A percentile compares a stretch with the other conserved stretches of the same genome.
These are phyloP conservation scores for Streblospio benedicti DNA, from an alignment of 1,140 invertebrate genomes.

Conservation along the genomic window DNA sequence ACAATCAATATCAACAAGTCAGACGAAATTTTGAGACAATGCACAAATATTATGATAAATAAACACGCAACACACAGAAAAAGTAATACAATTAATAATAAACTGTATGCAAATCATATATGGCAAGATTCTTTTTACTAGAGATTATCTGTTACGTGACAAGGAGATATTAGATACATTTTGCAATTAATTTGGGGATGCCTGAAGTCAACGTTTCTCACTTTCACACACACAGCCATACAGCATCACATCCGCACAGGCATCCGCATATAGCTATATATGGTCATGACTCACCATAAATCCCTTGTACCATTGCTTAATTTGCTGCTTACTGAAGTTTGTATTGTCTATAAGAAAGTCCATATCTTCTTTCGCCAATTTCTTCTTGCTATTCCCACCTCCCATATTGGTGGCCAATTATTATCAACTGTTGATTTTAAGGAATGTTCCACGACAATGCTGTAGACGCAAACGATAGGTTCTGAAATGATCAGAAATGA, in stretches of 20 bases:
- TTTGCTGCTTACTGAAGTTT: conserved; percentile 45
- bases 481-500: too few species aligned
- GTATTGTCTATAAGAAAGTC: conserved; percentile 44
- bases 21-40: neutral
- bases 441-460: too few species aligned
- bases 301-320: conserved; percentile 47
- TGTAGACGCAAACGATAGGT: too few species aligned
- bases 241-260: neutral
- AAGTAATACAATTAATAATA: neutral
- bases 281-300: conserved; percentile 40
- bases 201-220: neutral
- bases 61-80: neutral
- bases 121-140: too few species aligned
- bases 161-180: neutral
- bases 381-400: conserved; percentile 11
- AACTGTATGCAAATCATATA: neutral
- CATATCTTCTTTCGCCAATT: conserved; percentile 39
- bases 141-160: too few species aligned
- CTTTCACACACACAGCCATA: neutral
- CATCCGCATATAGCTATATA: neutral
- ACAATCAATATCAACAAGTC: conserved; percentile 52
- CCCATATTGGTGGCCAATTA: too few species aligned
- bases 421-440: too few species aligned
- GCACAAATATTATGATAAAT: neutral
- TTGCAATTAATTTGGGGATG: neutral